These are phyloP conservation scores for Halichoeres trimaculatus DNA, from an alignment of 2,113 vertebrate species.

Conservation along the genomic window DNA sequence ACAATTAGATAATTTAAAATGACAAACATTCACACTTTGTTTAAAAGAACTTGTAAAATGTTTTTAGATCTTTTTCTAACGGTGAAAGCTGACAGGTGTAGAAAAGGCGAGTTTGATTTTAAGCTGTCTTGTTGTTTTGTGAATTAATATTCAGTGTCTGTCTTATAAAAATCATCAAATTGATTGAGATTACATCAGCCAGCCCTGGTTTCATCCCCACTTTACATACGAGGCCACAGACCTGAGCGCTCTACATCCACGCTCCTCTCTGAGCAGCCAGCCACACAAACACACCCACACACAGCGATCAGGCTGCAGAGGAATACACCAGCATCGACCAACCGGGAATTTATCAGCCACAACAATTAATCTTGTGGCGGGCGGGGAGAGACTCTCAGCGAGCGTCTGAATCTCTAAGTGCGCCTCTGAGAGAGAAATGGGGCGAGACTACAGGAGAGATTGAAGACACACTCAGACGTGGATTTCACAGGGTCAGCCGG, in stretches of 20 bases:
- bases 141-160: neutral
- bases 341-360: constrained; percentile 61
- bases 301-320: constrained; percentile 36
- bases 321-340: constrained; percentile 67
- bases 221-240: constrained; percentile 24
- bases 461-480: constrained; percentile 14
- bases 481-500: constrained; percentile 31
- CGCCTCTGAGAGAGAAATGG: constrained; percentile 42
- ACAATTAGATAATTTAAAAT: too few relatives aligned
- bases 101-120: neutral
- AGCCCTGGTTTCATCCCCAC: neutral
- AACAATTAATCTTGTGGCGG: constrained; percentile 70
- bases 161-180: neutral
- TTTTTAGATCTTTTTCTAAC: neutral
- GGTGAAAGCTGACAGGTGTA: neutral
- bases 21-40: too few relatives aligned
- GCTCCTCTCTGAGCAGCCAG: constrained; percentile 29
- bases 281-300: constrained; percentile 36
- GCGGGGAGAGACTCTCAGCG: constrained; percentile 1
- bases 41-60: neutral
- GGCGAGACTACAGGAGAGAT: constrained; percentile 28
- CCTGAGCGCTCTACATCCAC: constrained; percentile 33
- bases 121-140: neutral
- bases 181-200: neutral
- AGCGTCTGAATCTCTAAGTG: constrained; percentile 3